Evolutionary conservation across 2,888 invertebrate species (phyloP).

Genomic region (Caradrina kadenii): DNA sequence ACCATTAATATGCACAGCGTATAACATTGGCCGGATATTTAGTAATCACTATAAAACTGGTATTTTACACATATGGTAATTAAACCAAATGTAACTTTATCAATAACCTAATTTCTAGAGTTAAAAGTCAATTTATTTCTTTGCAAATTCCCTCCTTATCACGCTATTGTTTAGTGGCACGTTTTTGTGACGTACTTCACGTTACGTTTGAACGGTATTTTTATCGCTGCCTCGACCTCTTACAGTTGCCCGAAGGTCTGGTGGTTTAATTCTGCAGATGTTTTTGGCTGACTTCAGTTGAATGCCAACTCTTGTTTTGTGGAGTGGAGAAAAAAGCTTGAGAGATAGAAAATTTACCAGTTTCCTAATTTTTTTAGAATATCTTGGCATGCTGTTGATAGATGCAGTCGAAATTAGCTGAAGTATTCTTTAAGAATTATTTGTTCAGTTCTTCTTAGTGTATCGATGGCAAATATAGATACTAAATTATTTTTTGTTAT

Average conservation of each 20-base stretch:
- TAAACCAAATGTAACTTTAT: constrained; percentile 1
- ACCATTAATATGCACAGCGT: not conserved
- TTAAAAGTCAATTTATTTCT: constrained; percentile 37
- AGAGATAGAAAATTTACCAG: constrained; percentile 16
- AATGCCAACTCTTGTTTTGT: constrained; percentile 64
- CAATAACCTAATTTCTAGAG: constrained; percentile 15
- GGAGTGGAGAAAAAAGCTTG: constrained; percentile 17
- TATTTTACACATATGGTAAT: constrained; percentile 8
- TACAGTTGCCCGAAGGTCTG: constrained; percentile 75
- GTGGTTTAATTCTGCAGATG: constrained; percentile 67
- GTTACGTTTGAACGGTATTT: constrained; percentile 72
- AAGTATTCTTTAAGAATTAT: not conserved
- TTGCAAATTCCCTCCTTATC: constrained; percentile 54
- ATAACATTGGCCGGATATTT: not conserved
- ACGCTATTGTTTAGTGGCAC: constrained; percentile 54
- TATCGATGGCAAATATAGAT: too few species aligned
- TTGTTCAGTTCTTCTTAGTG: not conserved
- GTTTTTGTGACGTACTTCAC: constrained; percentile 59
- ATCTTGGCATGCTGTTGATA: constrained; percentile 2
- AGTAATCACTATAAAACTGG: constrained; percentile 2
- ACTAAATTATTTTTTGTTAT: too few species aligned
- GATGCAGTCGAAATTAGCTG: not conserved
- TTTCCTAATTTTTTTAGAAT: constrained; percentile 5
- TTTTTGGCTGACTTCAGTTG: constrained; percentile 61
- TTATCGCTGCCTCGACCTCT: constrained; percentile 74